phyloP scores from a whole-genome alignment of 1,140 invertebrate species.

The Lepidostoma basale region DNA sequence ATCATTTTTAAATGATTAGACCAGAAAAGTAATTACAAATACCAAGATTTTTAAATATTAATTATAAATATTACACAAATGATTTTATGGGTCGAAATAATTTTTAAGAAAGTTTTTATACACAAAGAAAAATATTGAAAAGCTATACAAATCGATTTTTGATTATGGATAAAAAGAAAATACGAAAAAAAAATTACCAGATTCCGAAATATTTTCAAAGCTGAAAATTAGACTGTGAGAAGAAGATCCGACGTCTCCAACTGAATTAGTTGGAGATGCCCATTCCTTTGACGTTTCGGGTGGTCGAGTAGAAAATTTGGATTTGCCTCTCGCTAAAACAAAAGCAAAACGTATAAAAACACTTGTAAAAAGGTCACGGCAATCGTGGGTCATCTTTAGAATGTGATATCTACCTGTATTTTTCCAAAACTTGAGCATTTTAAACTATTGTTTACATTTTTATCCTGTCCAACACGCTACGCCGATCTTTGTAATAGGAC shows the following conservation, averaged over 20 bases:
- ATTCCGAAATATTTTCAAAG: conserved; percentile 25
- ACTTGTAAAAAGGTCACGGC: not conserved
- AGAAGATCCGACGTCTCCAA: conserved; percentile 12
- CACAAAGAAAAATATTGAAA: too few relatives aligned
- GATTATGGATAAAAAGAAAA: too few relatives aligned
- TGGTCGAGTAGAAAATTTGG: conserved; percentile 43
- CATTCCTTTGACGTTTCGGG: conserved; percentile 34
- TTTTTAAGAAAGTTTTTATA: too few relatives aligned
- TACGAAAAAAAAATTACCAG: not conserved
- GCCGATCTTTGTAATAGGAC: not conserved
- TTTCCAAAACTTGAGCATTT: conserved; percentile 44
- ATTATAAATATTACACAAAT: too few relatives aligned
- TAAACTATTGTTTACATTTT: conserved; percentile 40
- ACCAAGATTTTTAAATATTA: too few relatives aligned
- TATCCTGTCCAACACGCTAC: not conserved
- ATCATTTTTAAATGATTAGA: too few relatives aligned
- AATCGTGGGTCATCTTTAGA: not conserved
- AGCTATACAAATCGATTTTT: too few relatives aligned
- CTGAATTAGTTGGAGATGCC: conserved; percentile 26
- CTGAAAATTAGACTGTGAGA: not conserved
- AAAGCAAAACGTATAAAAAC: not conserved
- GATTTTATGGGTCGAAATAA: too few relatives aligned
- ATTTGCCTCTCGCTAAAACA: conserved; percentile 39
- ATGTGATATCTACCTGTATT: conserved; percentile 38
- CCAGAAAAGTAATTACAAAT: too few relatives aligned